Conservation (phyloP, 2,113 vertebrate species). For the Sander vitreus region DNA sequence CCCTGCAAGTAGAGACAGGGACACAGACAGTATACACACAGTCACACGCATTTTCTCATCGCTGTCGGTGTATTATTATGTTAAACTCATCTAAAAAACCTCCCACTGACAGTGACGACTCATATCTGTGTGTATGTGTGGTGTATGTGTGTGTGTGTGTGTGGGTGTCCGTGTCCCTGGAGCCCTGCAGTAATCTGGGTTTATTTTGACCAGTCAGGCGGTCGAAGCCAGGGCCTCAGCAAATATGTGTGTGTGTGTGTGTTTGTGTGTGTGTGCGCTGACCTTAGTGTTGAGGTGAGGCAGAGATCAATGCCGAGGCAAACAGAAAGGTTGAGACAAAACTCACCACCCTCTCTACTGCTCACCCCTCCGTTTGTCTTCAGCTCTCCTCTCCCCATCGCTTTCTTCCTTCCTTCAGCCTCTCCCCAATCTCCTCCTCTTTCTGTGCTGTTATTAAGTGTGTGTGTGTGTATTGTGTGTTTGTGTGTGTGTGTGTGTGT, state of each 20-base stretch:
- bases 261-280: constrained; percentile 40
- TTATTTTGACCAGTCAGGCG: constrained; percentile 83
- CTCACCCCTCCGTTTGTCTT: constrained; percentile 30
- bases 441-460: constrained; percentile 20
- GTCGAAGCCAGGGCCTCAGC: constrained; percentile 73
- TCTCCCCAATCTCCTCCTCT: not conserved
- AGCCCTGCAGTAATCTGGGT: constrained; percentile 74
- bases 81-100: constrained; percentile 27
- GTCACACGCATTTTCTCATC: not conserved
- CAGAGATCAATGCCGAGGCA: constrained; percentile 78
- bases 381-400: not conserved
- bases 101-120: constrained; percentile 18
- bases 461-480: not conserved
- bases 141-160: constrained; percentile 31
- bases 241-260: constrained; percentile 45
- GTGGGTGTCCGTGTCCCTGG: constrained; percentile 43
- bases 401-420: constrained; percentile 1
- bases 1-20: not conserved
- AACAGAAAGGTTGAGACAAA: constrained; percentile 71
- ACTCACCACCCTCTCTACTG: constrained; percentile 47
- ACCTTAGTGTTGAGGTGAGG: constrained; percentile 69
- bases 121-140: not conserved
- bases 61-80: constrained; percentile 4
- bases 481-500: constrained; percentile 13
- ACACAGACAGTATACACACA: not conserved